These are phyloP conservation scores for Hozukius guyotensis DNA, from an alignment of 2,797 vertebrate species.

Conservation along the genomic window DNA sequence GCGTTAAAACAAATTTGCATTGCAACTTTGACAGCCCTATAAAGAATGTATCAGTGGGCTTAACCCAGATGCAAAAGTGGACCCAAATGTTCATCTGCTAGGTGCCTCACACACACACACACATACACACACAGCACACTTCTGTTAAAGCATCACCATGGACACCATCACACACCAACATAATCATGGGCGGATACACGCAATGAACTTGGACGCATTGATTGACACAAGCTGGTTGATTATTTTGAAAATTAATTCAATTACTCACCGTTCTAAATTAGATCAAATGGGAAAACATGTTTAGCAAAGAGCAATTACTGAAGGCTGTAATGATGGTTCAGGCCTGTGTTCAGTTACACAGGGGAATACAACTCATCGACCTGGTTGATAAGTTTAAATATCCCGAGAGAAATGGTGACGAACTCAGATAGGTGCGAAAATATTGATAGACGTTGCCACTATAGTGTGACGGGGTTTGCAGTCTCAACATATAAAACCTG, in stretches of 20 bases:
- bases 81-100: neutral
- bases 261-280: conserved; percentile 47
- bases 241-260: conserved; percentile 45
- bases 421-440: neutral
- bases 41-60: neutral
- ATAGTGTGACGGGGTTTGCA: neutral
- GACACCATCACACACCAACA: conserved; percentile 11
- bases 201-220: conserved; percentile 10
- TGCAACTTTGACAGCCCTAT: no score
- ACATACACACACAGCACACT: neutral
- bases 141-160: conserved; percentile 1
- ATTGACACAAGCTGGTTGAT: conserved; percentile 51
- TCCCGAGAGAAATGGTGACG: neutral
- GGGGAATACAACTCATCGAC: conserved; percentile 2
- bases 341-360: conserved; percentile 15
- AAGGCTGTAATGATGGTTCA: conserved; percentile 21
- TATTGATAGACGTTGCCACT: neutral
- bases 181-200: neutral
- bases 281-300: conserved; percentile 50
- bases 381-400: conserved; percentile 11
- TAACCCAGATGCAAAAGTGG: neutral
- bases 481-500: neutral
- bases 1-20: no score
- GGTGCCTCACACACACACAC: neutral
- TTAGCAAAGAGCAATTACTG: conserved; percentile 49